Conservation (phyloP, 2,113 vertebrate genomes). For the Pseudonaja textilis region DNA sequence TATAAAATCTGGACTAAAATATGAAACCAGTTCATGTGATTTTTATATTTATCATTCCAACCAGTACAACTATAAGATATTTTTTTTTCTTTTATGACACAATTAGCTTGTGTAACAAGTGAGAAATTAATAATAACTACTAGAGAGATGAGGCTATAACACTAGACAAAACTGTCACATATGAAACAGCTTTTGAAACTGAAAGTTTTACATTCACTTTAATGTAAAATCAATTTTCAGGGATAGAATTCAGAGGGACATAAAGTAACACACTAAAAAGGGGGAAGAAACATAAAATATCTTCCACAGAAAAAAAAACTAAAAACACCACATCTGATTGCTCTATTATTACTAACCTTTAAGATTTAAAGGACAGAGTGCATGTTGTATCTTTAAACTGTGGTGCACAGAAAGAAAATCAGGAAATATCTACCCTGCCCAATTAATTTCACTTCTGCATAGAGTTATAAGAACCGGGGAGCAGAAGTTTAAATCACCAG, state of each 20-base stretch:
- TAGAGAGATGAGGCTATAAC: background rate
- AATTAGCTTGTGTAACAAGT: slow-evolving; percentile 1
- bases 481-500: background rate
- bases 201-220: background rate
- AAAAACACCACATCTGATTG: background rate
- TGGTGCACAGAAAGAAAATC: slow-evolving; percentile 39
- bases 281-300: background rate
- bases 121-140: background rate
- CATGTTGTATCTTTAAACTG: slow-evolving; percentile 20
- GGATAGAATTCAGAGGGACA: background rate
- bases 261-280: slow-evolving; percentile 12
- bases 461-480: background rate
- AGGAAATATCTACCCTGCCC: background rate
- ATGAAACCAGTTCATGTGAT: background rate
- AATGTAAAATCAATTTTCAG: slow-evolving; percentile 8
- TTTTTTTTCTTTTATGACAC: background rate
- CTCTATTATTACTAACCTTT: slow-evolving; percentile 4
- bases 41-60: background rate
- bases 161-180: background rate
- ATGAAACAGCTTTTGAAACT: background rate
- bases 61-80: background rate
- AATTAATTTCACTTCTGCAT: background rate
- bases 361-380: slow-evolving; percentile 7
- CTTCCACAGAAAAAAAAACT: background rate
- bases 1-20: background rate